Evolutionary conservation across 2,113 vertebrate species (phyloP).

Genomic region (Mormyrus iriodes): DNA sequence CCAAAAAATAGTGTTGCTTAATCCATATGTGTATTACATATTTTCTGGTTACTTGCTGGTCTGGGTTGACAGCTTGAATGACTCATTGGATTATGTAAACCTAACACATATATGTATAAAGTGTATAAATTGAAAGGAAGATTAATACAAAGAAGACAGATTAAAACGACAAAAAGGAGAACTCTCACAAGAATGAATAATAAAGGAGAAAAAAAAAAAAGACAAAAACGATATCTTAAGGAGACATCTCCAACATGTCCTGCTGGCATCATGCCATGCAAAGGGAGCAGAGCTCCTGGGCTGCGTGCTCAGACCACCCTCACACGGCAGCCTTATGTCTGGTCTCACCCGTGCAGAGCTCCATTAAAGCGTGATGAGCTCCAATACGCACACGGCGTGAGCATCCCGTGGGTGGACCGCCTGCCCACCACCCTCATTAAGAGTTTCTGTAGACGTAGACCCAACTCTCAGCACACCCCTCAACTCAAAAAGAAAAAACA

Average conservation of each 20-base stretch:
- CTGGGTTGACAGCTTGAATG: neutral
- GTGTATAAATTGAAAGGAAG: neutral
- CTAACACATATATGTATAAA: neutral
- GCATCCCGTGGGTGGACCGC: neutral
- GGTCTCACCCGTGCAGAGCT: neutral
- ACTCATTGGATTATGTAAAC: neutral
- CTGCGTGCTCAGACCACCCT: neutral
- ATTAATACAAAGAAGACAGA: neutral
- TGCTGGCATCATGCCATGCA: neutral
- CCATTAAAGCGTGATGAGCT: neutral
- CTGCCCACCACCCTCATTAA: conserved; percentile 22
- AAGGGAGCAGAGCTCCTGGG: neutral
- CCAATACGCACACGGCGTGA: neutral
- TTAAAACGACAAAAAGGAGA: neutral
- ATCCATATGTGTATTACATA: neutral
- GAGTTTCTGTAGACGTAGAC: conserved; percentile 16
- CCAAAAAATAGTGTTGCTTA: neutral
- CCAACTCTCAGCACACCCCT: neutral
- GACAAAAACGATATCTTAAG: neutral
- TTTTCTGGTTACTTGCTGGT: neutral
- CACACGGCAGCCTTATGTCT: no score
- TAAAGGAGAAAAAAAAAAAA: neutral
- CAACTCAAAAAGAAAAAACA: conserved; percentile 7
- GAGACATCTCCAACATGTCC: neutral
- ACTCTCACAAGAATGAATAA: neutral